These are phyloP conservation scores for Lepidurus couesii DNA, from an alignment of 1,140 invertebrate genomes.

Conservation along the genomic window DNA sequence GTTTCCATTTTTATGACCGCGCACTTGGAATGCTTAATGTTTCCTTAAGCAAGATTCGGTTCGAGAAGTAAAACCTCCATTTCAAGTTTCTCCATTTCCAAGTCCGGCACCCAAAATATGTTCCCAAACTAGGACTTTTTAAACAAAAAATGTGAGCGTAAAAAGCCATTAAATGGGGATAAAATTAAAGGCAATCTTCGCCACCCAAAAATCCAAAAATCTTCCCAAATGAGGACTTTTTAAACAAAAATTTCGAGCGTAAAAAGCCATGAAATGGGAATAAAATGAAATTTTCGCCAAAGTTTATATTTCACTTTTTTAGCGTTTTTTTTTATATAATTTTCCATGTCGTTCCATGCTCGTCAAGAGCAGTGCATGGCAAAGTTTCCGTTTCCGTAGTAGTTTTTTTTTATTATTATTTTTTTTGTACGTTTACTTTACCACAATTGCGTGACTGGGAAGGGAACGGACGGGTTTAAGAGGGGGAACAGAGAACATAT, in stretches of 20 bases:
- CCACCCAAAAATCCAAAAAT: too few species aligned
- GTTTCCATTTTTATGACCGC: slow-evolving; percentile 9
- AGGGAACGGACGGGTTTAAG: background rate
- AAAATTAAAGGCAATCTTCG: too few species aligned
- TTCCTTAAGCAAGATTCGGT: background rate
- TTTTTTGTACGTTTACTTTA: background rate
- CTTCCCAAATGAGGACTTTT: too few species aligned
- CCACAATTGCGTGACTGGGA: slow-evolving; percentile 13
- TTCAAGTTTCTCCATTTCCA: background rate
- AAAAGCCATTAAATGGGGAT: too few species aligned
- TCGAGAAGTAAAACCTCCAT: background rate
- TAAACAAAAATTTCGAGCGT: too few species aligned
- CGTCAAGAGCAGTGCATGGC: background rate
- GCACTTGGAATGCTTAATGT: slow-evolving; percentile 19
- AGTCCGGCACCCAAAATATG: too few species aligned
- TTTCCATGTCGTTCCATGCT: background rate
- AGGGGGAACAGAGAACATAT: background rate
- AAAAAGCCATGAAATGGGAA: too few species aligned
- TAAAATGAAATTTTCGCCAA: too few species aligned
- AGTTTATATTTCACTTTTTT: background rate
- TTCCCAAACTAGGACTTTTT: too few species aligned
- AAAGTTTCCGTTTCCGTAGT: background rate
- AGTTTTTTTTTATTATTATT: background rate
- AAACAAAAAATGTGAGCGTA: too few species aligned
- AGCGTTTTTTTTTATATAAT: background rate